A percentile compares a stretch with the other conserved stretches of the same genome.
phyloP scores from a whole-genome alignment of 2,113 vertebrate species.

The Carassius carassius region DNA sequence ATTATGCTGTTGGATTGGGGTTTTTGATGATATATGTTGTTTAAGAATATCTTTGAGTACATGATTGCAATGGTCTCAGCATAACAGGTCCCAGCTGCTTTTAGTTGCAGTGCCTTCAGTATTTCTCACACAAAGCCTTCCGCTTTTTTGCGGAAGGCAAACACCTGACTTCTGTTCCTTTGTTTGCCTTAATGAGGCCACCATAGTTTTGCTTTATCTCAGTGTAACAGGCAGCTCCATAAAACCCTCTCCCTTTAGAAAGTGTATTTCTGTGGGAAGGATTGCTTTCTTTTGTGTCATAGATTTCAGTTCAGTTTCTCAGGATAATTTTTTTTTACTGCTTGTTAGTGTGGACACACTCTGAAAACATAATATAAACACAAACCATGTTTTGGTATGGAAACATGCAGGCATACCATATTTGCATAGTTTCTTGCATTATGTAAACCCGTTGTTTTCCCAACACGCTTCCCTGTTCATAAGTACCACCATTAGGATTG shows the following conservation, averaged over 20 bases:
- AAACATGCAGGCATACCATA: background rate
- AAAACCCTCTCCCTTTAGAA: slow-evolving; percentile 2
- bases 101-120: background rate
- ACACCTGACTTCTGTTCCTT: slow-evolving; percentile 18
- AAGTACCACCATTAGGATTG: slow-evolving; percentile 39
- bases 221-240: slow-evolving; percentile 25
- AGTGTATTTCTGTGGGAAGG: background rate
- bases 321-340: background rate
- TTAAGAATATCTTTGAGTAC: too few species aligned
- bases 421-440: slow-evolving; percentile 15
- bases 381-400: background rate
- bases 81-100: background rate
- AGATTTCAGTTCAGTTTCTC: background rate
- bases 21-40: background rate
- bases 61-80: background rate
- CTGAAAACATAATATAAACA: background rate
- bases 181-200: slow-evolving; percentile 13
- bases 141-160: background rate
- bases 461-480: slow-evolving; percentile 54
- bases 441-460: background rate
- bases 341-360: background rate
- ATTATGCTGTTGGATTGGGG: background rate
- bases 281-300: background rate
- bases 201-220: slow-evolving; percentile 32
- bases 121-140: background rate